These are phyloP conservation scores for Sebastes itinus DNA, from an alignment of 2,797 vertebrate genomes.

Conservation along the genomic window DNA sequence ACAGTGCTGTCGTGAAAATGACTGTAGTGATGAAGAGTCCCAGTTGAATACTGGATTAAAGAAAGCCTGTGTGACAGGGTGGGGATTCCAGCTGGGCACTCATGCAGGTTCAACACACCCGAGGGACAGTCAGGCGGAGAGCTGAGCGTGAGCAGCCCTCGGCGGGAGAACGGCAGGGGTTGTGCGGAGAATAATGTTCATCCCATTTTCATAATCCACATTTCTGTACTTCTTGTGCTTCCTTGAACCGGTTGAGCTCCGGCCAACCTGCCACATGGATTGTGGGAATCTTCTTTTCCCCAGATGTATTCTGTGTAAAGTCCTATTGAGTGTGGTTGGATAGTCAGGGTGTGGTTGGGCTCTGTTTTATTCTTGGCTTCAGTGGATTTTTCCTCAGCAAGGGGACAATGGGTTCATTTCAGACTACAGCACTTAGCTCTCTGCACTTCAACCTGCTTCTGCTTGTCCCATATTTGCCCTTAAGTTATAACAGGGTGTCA, in stretches of 20 bases:
- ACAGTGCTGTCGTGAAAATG: slow-evolving; percentile 16
- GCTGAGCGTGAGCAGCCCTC: slow-evolving; percentile 5
- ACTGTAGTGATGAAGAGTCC: not conserved
- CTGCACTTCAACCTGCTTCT: not conserved
- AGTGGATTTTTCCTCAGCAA: slow-evolving; percentile 22
- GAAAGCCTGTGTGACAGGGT: slow-evolving; percentile 11
- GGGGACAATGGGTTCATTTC: slow-evolving; percentile 26
- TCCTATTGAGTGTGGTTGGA: slow-evolving; percentile 25
- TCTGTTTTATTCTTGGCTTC: slow-evolving; percentile 39
- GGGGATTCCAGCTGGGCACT: slow-evolving; percentile 50
- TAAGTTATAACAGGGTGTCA: not conserved
- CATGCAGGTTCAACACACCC: slow-evolving; percentile 35
- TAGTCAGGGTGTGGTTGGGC: slow-evolving; percentile 39
- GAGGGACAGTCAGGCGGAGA: not conserved
- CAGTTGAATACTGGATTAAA: slow-evolving; percentile 35
- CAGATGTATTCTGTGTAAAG: slow-evolving; percentile 29
- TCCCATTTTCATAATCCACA: slow-evolving; percentile 33
- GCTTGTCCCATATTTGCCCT: not conserved
- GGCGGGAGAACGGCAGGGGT: slow-evolving; percentile 15
- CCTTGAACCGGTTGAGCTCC: slow-evolving; percentile 12
- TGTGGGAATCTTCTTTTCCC: slow-evolving; percentile 41
- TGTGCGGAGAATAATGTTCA: slow-evolving; percentile 1
- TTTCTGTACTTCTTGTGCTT: slow-evolving; percentile 19
- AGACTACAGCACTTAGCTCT: not conserved
- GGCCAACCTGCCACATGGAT: slow-evolving; percentile 37